These are phyloP conservation scores for Drosophila greeni DNA, from an alignment of 2,888 invertebrate species.

Conservation along the genomic window DNA sequence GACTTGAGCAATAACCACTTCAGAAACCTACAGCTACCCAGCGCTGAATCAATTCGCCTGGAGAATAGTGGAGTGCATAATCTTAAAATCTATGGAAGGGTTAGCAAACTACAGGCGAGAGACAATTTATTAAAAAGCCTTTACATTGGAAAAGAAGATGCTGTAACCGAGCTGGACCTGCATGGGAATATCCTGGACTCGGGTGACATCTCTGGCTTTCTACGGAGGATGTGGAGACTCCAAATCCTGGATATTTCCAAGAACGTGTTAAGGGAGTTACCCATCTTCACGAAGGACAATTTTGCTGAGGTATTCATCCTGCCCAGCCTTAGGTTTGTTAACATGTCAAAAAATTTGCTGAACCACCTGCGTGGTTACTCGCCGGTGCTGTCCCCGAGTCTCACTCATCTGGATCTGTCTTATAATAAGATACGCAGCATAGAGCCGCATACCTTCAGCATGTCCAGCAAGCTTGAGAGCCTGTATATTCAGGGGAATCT, in stretches of 20 bases:
- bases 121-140: background rate
- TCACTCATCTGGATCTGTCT: background rate
- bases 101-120: background rate
- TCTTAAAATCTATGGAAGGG: background rate
- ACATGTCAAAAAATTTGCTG: background rate
- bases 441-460: background rate
- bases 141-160: background rate
- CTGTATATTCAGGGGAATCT: background rate
- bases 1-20: background rate
- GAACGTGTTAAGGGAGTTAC: background rate
- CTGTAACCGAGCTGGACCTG: background rate
- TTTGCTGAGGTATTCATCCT: background rate
- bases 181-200: background rate
- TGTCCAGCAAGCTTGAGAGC: background rate
- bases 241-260: background rate
- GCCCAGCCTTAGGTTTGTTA: background rate
- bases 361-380: background rate
- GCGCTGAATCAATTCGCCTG: background rate
- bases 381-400: background rate
- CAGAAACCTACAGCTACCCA: background rate
- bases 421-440: background rate
- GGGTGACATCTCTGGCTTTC: background rate
- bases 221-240: conserved; percentile 3
- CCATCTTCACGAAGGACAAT: background rate
- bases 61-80: background rate